A percentile compares a stretch with the other conserved stretches of the same genome.
phyloP scores from a whole-genome alignment of 1,140 invertebrate genomes.

The Drosophila setifemur region DNA sequence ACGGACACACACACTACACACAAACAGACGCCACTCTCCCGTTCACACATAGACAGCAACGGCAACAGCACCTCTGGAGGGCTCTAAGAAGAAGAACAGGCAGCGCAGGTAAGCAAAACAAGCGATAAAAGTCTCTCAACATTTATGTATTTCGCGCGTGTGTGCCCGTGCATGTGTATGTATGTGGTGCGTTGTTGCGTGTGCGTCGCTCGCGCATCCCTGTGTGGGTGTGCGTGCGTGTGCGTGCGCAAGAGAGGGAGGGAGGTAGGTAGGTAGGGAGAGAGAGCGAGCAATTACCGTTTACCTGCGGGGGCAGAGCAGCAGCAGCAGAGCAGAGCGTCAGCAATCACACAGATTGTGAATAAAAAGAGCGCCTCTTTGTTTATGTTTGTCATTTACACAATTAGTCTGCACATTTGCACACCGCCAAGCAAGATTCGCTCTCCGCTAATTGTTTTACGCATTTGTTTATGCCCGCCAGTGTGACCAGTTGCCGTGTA shows the following conservation, averaged over 20 bases:
- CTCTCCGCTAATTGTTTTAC: constrained; percentile 41
- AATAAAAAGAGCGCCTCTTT: constrained; percentile 44
- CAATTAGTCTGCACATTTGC: constrained; percentile 61
- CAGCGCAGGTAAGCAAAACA: constrained; percentile 63
- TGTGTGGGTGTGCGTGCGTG: constrained; percentile 9
- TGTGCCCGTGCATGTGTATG: constrained; percentile 45
- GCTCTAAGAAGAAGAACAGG: constrained; percentile 32
- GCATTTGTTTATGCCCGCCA: constrained; percentile 62
- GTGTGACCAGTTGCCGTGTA: constrained; percentile 37
- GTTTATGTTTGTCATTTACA: constrained; percentile 64
- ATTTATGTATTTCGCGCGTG: constrained; percentile 11
- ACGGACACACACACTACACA: neutral
- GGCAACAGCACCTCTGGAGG: constrained; percentile 13
- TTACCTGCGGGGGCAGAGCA: constrained; percentile 28
- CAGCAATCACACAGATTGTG: too few species aligned
- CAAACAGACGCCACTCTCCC: constrained; percentile 29
- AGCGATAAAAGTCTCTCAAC: constrained; percentile 41
- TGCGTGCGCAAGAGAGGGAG: constrained; percentile 26
- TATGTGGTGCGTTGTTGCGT: constrained; percentile 41
- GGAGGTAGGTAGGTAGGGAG: too few species aligned
- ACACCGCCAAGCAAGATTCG: constrained; percentile 19
- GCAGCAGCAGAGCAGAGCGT: neutral
- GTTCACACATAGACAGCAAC: constrained; percentile 38
- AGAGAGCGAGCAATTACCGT: constrained; percentile 25
- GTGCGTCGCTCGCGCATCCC: too few species aligned